Percentiles rank a stretch among this genome's conserved stretches.
These are phyloP conservation scores for Coremacera marginata DNA, from an alignment of 2,888 invertebrate species.

Conservation along the genomic window DNA sequence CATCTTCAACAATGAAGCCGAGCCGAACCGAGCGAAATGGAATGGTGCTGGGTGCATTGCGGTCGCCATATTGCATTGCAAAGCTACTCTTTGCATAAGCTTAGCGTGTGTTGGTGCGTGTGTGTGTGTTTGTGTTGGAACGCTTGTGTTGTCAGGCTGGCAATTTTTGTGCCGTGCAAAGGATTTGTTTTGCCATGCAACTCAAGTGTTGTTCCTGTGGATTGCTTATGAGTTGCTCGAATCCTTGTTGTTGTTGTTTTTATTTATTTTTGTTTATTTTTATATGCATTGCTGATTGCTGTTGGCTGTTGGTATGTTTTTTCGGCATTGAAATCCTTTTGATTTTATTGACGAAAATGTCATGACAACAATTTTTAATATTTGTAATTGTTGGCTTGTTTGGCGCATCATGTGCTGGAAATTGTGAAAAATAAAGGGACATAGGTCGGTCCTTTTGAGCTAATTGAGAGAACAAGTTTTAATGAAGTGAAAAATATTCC, in stretches of 20 bases:
- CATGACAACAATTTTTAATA: constrained; percentile 1
- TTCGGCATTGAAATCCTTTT: background rate
- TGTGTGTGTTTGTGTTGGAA: background rate
- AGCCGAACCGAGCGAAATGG: background rate
- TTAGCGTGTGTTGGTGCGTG: background rate
- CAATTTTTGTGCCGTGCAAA: constrained; percentile 6
- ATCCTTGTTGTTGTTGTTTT: background rate
- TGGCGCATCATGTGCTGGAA: no score
- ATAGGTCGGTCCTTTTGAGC: no score
- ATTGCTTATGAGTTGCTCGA: constrained; percentile 1
- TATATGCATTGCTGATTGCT: background rate
- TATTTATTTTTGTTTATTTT: background rate
- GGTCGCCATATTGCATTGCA: constrained; percentile 67
- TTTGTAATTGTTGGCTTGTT: background rate
- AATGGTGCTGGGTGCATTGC: constrained; percentile 52
- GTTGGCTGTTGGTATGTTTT: no score
- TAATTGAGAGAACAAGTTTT: no score
- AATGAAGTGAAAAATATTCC: no score
- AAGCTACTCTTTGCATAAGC: background rate
- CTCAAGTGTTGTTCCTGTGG: background rate
- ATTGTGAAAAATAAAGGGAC: no score
- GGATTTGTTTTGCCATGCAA: constrained; percentile 14
- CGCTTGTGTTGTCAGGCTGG: background rate
- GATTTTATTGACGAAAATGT: background rate
- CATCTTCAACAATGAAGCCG: background rate